Evolutionary conservation across 2,888 invertebrate genomes (phyloP).

Genomic region (Caenorhabditis japonica): DNA sequence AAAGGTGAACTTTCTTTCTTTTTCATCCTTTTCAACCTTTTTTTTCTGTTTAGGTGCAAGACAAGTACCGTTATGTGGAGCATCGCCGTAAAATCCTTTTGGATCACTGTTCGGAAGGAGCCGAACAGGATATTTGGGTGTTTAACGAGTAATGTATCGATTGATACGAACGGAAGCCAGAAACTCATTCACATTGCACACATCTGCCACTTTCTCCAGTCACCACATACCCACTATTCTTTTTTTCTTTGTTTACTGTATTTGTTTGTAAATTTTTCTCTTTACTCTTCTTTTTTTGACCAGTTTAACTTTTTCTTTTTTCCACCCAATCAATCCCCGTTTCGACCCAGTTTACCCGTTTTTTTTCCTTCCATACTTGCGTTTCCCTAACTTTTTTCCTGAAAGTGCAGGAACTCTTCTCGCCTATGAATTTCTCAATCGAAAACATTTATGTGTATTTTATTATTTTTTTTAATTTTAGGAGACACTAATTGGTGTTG

Average conservation of each 20-base stretch:
- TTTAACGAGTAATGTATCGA: slow-evolving; percentile 64
- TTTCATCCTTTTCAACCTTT: no score
- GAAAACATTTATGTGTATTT: slow-evolving; percentile 24
- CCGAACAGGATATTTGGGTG: slow-evolving; percentile 99
- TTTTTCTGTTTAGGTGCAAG: slow-evolving; percentile 76
- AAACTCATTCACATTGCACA: no score
- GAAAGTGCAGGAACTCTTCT: no score
- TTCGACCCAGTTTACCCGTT: not conserved
- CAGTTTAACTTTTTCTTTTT: slow-evolving; percentile 22
- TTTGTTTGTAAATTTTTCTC: slow-evolving; percentile 4
- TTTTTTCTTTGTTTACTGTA: no score
- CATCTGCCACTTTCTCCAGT: not conserved
- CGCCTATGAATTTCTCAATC: no score
- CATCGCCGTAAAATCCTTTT: slow-evolving; percentile 93
- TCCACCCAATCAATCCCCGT: slow-evolving; percentile 1
- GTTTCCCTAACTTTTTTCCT: not conserved
- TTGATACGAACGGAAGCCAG: no score
- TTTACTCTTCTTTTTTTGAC: not conserved
- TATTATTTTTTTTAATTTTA: not conserved
- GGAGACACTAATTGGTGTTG: no score
- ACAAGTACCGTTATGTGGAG: slow-evolving; percentile 90
- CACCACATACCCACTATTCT: no score
- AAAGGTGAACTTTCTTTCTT: slow-evolving; percentile 85
- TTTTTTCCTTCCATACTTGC: not conserved
- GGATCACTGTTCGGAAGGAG: slow-evolving; percentile 98